Evolutionary conservation across 2,113 vertebrate species (phyloP).

Genomic region (Desmodus rotundus): DNA sequence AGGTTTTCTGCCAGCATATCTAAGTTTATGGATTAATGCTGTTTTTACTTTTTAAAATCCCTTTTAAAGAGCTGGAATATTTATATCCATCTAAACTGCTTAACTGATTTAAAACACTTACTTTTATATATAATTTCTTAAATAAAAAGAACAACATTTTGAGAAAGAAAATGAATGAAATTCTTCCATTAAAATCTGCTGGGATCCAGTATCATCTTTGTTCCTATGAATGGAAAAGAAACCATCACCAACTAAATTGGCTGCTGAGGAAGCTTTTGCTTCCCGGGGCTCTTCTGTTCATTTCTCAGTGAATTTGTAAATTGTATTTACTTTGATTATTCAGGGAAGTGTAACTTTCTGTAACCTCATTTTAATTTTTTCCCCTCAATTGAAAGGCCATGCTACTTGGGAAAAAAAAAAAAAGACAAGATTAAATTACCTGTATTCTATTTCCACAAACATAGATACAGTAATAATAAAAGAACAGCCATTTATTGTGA

Average conservation of each 20-base stretch:
- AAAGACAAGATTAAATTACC: background rate
- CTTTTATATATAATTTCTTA: slow-evolving; percentile 15
- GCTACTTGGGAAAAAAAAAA: background rate
- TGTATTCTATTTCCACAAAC: slow-evolving; percentile 9
- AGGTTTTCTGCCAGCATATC: background rate
- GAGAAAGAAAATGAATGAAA: slow-evolving; percentile 20
- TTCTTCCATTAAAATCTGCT: slow-evolving; percentile 36
- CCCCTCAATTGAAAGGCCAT: background rate
- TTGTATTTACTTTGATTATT: slow-evolving; percentile 33
- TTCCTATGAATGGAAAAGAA: slow-evolving; percentile 39
- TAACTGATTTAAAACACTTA: background rate
- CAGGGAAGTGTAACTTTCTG: slow-evolving; percentile 21
- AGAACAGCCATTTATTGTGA: background rate
- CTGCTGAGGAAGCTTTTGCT: background rate
- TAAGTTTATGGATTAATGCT: background rate
- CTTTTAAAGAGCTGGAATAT: slow-evolving; percentile 4
- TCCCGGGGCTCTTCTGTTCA: background rate
- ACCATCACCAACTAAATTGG: background rate
- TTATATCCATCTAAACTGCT: slow-evolving; percentile 16
- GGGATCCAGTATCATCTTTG: slow-evolving; percentile 7
- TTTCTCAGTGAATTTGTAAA: background rate
- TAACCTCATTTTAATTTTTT: background rate
- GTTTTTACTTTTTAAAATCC: background rate
- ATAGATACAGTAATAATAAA: background rate
- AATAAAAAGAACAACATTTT: slow-evolving; percentile 43